phyloP scores from a whole-genome alignment of 2,113 vertebrate genomes.

The Gulo gulo region DNA sequence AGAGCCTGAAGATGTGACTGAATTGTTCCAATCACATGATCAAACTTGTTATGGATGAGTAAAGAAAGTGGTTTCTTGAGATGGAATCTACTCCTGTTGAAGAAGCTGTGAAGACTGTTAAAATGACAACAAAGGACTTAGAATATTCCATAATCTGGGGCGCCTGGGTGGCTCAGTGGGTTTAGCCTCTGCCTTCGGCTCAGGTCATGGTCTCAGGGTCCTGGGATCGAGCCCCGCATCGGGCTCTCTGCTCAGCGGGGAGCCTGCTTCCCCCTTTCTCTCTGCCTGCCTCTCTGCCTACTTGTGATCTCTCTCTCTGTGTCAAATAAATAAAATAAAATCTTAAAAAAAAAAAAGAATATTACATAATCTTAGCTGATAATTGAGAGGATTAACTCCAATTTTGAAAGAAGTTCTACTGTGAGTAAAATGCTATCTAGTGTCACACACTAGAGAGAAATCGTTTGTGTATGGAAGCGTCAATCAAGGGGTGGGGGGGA shows the following conservation, averaged over 20 bases:
- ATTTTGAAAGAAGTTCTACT: background rate
- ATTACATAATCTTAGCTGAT: background rate
- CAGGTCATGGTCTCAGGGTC: too few relatives aligned
- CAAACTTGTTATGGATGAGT: background rate
- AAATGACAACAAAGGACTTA: background rate
- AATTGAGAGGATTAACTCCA: background rate
- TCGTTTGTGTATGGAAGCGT: background rate
- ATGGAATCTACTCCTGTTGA: background rate
- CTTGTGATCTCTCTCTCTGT: too few relatives aligned
- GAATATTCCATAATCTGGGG: background rate
- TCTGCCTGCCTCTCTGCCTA: too few relatives aligned
- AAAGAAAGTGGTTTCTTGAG: background rate
- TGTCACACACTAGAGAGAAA: background rate
- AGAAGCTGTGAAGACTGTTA: background rate
- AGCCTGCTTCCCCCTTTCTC: too few relatives aligned
- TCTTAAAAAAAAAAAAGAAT: background rate
- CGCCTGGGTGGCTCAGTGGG: too few relatives aligned
- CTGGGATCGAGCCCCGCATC: too few relatives aligned
- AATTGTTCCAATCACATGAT: background rate
- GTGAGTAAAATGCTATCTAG: background rate
- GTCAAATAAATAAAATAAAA: too few relatives aligned
- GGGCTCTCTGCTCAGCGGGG: too few relatives aligned
- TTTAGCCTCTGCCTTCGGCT: too few relatives aligned
- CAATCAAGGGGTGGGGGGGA: background rate
- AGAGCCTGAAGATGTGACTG: background rate